A percentile compares a stretch with the other conserved stretches of the same genome.
phyloP scores from a whole-genome alignment of 2,888 invertebrate species.

The Enchytraeus crypticus region DNA sequence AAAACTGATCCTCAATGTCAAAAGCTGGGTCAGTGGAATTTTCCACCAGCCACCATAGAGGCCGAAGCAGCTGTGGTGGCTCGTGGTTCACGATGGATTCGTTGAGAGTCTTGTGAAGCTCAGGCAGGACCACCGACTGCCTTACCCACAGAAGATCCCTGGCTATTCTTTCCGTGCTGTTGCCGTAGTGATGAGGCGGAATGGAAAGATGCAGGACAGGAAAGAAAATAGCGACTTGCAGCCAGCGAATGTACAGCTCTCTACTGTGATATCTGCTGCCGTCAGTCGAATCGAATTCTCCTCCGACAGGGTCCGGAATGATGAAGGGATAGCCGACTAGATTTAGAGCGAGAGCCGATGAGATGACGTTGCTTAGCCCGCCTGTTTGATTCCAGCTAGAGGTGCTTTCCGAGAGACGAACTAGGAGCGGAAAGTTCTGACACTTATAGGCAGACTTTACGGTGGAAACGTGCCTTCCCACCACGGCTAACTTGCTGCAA shows the following conservation, averaged over 20 bases:
- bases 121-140: conserved; percentile 6
- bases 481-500: too few species aligned
- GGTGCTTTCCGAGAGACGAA: conserved; percentile 1
- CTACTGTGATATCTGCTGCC: conserved; percentile 25
- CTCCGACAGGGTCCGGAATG: conserved; percentile 14
- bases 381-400: conserved; percentile 11
- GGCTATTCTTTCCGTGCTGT: conserved; percentile 30
- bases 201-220: conserved; percentile 79
- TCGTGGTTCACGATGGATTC: conserved; percentile 14
- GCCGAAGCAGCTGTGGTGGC: conserved; percentile 70
- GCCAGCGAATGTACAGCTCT: conserved; percentile 66
- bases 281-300: conserved; percentile 3
- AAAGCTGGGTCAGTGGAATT: conserved; percentile 69
- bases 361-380: conserved; percentile 10
- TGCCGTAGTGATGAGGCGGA: conserved; percentile 49
- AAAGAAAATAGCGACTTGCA: conserved; percentile 75
- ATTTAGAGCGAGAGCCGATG: conserved; percentile 8
- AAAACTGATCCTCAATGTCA: conserved; percentile 73
- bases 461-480: too few species aligned
- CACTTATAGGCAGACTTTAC: conserved; percentile 7
- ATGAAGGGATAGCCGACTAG: conserved; percentile 12
- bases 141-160: conserved; percentile 19
- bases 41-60: conserved; percentile 73
- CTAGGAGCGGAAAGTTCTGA: conserved; percentile 1
- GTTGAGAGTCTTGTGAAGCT: conserved; percentile 2